Evolutionary conservation across 2,797 vertebrate genomes (phyloP).

Genomic region (Geotrypetes seraphini): DNA sequence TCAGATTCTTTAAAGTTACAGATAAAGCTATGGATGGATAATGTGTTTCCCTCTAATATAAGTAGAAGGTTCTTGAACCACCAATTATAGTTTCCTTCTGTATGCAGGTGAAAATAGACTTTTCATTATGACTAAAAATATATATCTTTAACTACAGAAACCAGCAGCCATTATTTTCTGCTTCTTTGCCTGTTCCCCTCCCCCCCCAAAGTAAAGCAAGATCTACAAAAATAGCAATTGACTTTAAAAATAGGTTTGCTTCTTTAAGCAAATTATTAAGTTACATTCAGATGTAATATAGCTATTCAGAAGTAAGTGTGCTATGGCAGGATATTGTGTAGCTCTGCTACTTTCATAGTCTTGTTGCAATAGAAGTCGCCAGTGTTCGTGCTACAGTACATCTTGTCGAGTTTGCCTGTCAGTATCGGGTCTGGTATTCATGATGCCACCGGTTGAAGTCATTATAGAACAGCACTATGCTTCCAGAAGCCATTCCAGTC

Average conservation of each 20-base stretch:
- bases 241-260: constrained; percentile 90
- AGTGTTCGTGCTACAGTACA: not conserved
- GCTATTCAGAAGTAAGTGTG: constrained; percentile 31
- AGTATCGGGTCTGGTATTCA: constrained; percentile 92
- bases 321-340: constrained; percentile 18
- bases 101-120: constrained; percentile 67
- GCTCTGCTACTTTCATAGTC: not conserved
- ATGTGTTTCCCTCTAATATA: constrained; percentile 27
- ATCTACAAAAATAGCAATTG: constrained; percentile 98
- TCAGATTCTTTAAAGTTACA: constrained; percentile 30
- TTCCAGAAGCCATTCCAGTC: constrained; percentile 92
- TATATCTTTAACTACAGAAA: constrained; percentile 77
- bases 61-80: constrained; percentile 33
- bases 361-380: constrained; percentile 8
- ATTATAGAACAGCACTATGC: constrained; percentile 98
- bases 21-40: constrained; percentile 41
- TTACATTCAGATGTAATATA: constrained; percentile 71
- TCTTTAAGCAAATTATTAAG: constrained; percentile 57
- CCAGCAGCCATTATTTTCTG: constrained; percentile 56
- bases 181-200: constrained; percentile 32
- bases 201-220: constrained; percentile 71
- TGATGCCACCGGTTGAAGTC: constrained; percentile 97
- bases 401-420: constrained; percentile 24
- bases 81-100: constrained; percentile 32
- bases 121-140: constrained; percentile 92